Base-by-base conservation (phyloP, 2,113 vertebrate species). In the Heteronetta atricapilla region DNA sequence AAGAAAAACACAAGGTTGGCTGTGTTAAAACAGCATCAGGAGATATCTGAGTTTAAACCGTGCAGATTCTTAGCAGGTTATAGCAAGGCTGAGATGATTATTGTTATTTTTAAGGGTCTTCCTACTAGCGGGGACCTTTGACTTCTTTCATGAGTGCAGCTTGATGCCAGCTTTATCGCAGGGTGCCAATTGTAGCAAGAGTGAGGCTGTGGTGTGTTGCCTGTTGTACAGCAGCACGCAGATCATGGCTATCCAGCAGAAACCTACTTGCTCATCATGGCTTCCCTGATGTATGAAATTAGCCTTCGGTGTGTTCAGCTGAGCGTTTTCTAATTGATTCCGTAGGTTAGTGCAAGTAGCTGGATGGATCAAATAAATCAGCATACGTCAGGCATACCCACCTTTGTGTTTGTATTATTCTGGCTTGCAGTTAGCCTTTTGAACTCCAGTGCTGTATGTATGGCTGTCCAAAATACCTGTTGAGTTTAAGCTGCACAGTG, bases 381-480 rank as follows among this genome's bases (percentile, higher is more conserved):
- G 9, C 63, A 16, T 44, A 28, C 48, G 13, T 69, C 59, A 72
- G 42, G 21, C 48, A 6, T 55, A 13, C 56, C 14, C 11, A 5
- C 3, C 13, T 80, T 68, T 55, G 0, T 18, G 19, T 8, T 28
- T 84, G 44, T 31, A 13, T 26, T 46, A 2, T 33, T 77, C 8
- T 53, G 12, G 3, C 62, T 66, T 88, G 44, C 58, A 67, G 0
- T 68, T 63, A 48, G 15, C 13, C 9, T 86, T 66, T 55, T 40
- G 52, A 86, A 74, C 58, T 31, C 6, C 5, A 29, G 0, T 20
- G 25, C 23, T 55, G 1, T 63, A n/a, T 42, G 3, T 44, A 20
- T 0, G 8, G 6, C 9, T 81, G 8, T 50, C 28, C 58, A 33
- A 78, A 50, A 20, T 13, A 74, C 6, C 34, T 6, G 0, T 58